Evolutionary conservation across 1,140 invertebrate genomes (phyloP), one percentile per base, ranked within the genome.

Genomic region (Brachionus paranguensis): DNA sequence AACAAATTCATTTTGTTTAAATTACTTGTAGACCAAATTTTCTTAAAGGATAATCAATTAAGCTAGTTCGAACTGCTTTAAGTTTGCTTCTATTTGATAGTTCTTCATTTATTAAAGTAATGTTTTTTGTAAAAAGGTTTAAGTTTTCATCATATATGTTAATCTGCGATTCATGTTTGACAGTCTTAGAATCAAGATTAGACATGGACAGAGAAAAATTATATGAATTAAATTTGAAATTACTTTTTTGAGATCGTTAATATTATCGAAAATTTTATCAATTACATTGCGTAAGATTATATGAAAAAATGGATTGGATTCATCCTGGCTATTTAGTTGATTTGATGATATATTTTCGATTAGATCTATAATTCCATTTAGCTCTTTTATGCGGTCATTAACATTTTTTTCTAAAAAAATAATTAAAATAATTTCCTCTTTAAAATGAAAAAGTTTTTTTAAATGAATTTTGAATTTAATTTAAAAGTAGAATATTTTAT

Each of bases 111-210:
- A 76, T 76, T 27, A 76, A 14, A 27, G 47, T 50, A 7, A 76
- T 76, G 11, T 76, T 76, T 27, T 76, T 47, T 10, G n/a, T 76
- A 76, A 76, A 76, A 27, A 76, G 27, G 14, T 76, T 76, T 14
- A n/a, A 50, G 12, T 76, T 47, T 24, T 76, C 72, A 76, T 76
- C 72, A 76, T 50, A 76, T 29, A 14, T 24, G 33, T 76, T 47
- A 3, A 53, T 29, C 12, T 76, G n/a, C 10, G 14, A 2, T 50
- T 76, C 72, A 47, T 50, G 43, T 76, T 76, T 24, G 27, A 5
- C 14, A 76, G 8, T 50, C 72, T 76, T n/a, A 12, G 14, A 27
- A 76, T 8, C 3, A 43, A 17, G 1, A 74, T 45, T 20, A 17
- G 12, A 43, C 11, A 6, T 27, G 24, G 24, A 50, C 29, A 50